These are phyloP conservation scores for Scaptodrosophila latifasciaeformis DNA, from an alignment of 2,888 invertebrate genomes.

Conservation along the genomic window DNA sequence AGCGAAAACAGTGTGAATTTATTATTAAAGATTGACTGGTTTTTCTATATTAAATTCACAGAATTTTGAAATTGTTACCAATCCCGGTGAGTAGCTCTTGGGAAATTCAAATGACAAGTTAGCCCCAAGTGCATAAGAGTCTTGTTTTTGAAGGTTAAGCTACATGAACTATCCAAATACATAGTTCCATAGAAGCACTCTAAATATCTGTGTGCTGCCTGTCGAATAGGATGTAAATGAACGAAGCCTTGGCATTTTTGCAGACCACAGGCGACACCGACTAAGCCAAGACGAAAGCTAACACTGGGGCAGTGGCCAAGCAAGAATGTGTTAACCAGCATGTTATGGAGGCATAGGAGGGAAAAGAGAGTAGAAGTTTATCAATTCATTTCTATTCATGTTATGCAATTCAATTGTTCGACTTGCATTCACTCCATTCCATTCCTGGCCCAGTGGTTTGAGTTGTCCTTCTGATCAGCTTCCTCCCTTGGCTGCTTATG, in stretches of 20 bases:
- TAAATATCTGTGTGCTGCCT: too few relatives aligned
- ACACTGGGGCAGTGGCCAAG: neutral
- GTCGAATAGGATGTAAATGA: conserved; percentile 27
- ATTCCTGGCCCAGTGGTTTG: neutral
- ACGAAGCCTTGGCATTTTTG: conserved; percentile 41
- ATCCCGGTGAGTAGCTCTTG: too few relatives aligned
- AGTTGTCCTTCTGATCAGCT: neutral
- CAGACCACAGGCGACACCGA: too few relatives aligned
- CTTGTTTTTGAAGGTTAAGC: conserved; percentile 46
- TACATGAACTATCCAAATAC: conserved; percentile 37
- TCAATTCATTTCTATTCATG: conserved; percentile 71
- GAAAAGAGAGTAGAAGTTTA: too few relatives aligned
- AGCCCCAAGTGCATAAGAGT: conserved; percentile 50
- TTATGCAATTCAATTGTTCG: conserved; percentile 70
- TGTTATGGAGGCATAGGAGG: too few relatives aligned
- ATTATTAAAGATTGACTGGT: too few relatives aligned
- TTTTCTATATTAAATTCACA: too few relatives aligned
- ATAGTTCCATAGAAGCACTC: too few relatives aligned
- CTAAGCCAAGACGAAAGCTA: too few relatives aligned
- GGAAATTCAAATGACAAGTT: conserved; percentile 31
- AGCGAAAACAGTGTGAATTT: neutral
- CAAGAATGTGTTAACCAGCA: conserved; percentile 3
- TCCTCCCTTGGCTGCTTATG: conserved; percentile 29
- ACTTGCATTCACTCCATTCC: conserved; percentile 18
- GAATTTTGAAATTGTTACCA: too few relatives aligned